Conservation (phyloP, 2,113 vertebrate genomes). For the Neoarius graeffei region DNA sequence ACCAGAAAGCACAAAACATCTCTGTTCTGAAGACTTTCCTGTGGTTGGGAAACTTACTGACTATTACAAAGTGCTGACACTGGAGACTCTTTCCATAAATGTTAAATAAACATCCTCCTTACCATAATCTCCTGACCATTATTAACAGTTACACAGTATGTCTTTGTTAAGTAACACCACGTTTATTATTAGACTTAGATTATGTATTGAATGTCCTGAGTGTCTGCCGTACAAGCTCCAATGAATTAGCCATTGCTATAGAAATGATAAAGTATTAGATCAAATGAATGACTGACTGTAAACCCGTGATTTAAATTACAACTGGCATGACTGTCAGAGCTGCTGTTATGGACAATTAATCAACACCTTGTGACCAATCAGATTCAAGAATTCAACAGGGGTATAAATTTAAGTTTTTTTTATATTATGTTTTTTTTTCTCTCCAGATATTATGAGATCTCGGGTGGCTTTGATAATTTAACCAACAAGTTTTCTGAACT, state of each 20-base stretch:
- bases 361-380: not conserved
- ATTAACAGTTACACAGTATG: too few species aligned
- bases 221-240: not conserved
- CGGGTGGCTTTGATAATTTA: slow-evolving; percentile 70
- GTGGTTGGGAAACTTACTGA: too few species aligned
- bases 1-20: too few species aligned
- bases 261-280: not conserved
- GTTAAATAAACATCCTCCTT: too few species aligned
- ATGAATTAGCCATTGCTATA: not conserved
- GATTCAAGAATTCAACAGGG: not conserved
- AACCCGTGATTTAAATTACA: not conserved
- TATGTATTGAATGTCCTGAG: not conserved
- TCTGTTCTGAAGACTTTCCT: too few species aligned
- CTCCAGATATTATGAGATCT: slow-evolving; percentile 74
- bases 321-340: not conserved
- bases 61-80: too few species aligned
- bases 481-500: slow-evolving; percentile 57
- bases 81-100: too few species aligned
- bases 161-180: not conserved
- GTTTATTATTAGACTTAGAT: not conserved
- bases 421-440: slow-evolving; percentile 23
- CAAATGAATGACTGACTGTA: not conserved
- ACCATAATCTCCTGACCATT: too few species aligned
- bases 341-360: not conserved
- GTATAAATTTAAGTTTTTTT: not conserved